phyloP scores from a whole-genome alignment of 2,797 vertebrate genomes.

The Ispidina lecontei region DNA sequence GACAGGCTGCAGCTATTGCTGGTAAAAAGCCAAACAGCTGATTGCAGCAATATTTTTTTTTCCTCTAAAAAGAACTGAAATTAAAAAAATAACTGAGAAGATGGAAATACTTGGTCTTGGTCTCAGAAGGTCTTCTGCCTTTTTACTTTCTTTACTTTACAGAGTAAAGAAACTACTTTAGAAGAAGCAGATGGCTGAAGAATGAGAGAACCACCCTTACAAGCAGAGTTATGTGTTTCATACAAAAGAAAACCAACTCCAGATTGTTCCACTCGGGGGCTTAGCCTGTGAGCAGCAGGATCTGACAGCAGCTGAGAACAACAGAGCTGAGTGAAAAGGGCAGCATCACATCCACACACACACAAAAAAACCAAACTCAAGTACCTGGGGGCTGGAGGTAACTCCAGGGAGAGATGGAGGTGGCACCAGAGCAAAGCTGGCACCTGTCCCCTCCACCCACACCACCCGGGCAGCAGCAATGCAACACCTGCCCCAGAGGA shows the following conservation, averaged over 20 bases:
- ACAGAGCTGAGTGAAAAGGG: neutral
- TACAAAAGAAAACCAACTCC: neutral
- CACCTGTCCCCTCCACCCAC: neutral
- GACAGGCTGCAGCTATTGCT: neutral
- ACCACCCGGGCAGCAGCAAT: neutral
- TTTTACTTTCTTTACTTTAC: neutral
- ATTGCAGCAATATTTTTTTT: neutral
- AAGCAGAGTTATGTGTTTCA: neutral
- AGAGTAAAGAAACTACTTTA: neutral
- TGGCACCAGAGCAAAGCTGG: neutral
- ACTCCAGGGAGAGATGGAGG: neutral
- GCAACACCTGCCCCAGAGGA: neutral
- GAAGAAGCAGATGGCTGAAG: neutral
- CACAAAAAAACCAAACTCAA: neutral
- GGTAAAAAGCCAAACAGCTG: rapidly evolving
- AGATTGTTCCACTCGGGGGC: neutral
- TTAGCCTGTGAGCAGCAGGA: neutral
- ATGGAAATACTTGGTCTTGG: neutral
- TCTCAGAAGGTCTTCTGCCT: neutral
- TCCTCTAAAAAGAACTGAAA: neutral
- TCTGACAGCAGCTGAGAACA: neutral
- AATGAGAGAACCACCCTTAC: neutral
- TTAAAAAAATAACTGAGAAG: neutral
- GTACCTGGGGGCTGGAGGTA: neutral
- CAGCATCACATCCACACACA: neutral